Percentiles rank a stretch among this genome's conserved stretches.
These are phyloP conservation scores for Lanistes nyassanus DNA, from an alignment of 1,140 invertebrate genomes.

Conservation along the genomic window DNA sequence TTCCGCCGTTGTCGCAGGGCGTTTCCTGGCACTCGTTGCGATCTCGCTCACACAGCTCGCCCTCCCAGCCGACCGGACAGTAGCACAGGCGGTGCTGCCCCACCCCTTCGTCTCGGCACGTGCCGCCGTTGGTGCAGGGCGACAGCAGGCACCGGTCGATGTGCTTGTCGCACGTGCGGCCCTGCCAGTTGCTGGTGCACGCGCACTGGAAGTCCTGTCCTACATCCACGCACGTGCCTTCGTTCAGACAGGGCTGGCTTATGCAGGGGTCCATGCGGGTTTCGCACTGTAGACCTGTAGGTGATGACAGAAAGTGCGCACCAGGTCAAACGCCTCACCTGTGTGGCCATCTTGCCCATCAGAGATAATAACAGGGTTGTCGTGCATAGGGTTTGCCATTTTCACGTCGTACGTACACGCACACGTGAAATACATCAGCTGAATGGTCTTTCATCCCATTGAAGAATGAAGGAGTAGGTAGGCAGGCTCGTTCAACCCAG, in stretches of 20 bases:
- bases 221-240: constrained; percentile 82
- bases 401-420: too few relatives aligned
- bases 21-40: constrained; percentile 66
- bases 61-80: constrained; percentile 4
- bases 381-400: too few relatives aligned
- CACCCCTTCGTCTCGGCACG: constrained; percentile 36
- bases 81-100: constrained; percentile 62
- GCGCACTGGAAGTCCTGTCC: constrained; percentile 73
- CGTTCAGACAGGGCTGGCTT: constrained; percentile 86
- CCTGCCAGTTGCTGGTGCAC: constrained; percentile 71
- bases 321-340: too few relatives aligned
- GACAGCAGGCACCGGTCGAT: constrained; percentile 39
- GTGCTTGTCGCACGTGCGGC: constrained; percentile 31
- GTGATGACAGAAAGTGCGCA: constrained; percentile 15
- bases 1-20: constrained; percentile 77
- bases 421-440: too few relatives aligned
- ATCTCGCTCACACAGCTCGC: background rate
- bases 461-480: too few relatives aligned
- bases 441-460: too few relatives aligned
- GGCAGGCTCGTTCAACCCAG: too few relatives aligned
- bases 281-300: constrained; percentile 32
- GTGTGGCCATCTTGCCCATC: too few relatives aligned
- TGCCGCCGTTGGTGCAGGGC: constrained; percentile 45
- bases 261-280: constrained; percentile 46
- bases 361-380: too few relatives aligned